Conservation (phyloP, 2,888 invertebrate species). For the Tetanocera ferruginea region DNA sequence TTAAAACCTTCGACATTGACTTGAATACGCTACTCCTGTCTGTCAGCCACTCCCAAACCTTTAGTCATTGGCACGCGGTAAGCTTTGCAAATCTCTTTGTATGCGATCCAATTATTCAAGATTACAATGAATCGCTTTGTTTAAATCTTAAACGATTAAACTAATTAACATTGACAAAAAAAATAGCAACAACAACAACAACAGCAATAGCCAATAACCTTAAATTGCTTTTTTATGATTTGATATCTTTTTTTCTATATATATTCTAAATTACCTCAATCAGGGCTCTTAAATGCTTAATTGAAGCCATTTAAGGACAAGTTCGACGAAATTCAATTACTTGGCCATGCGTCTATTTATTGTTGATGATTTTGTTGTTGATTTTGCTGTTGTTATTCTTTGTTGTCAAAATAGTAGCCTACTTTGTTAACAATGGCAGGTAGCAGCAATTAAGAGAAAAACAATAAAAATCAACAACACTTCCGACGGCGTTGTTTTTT, state of each 20-base stretch:
- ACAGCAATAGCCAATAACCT: too few species aligned
- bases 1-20: neutral
- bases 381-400: too few species aligned
- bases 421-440: neutral
- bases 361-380: neutral
- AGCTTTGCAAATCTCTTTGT: neutral
- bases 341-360: neutral
- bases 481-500: neutral
- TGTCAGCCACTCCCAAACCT: neutral
- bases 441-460: neutral
- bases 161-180: neutral
- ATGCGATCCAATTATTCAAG: slow-evolving; percentile 25
- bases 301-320: slow-evolving; percentile 32
- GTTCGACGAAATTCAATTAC: slow-evolving; percentile 24
- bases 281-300: neutral
- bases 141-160: slow-evolving; percentile 7
- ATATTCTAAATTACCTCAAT: neutral
- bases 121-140: neutral
- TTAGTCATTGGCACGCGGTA: neutral
- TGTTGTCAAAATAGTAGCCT: slow-evolving; percentile 1
- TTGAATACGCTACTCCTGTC: neutral
- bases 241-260: neutral
- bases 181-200: neutral
- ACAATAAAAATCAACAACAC: neutral
- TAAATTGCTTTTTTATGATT: neutral